Evolutionary conservation across 2,113 vertebrate genomes (phyloP).

Genomic region (Grammomys surdaster): DNA sequence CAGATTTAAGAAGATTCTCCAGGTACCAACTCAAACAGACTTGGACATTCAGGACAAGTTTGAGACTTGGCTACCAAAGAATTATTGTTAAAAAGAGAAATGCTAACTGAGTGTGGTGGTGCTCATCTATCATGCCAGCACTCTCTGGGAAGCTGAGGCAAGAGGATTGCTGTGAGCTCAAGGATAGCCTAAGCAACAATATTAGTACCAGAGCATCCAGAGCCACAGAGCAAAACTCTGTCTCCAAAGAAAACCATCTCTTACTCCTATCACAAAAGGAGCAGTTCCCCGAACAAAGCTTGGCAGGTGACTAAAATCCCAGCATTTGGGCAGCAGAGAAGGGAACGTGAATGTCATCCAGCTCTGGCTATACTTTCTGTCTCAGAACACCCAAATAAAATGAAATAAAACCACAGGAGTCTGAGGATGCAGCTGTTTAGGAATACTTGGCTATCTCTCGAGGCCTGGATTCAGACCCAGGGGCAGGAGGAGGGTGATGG

Average conservation of each 20-base stretch:
- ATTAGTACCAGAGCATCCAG: background rate
- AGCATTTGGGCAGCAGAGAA: background rate
- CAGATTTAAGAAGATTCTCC: background rate
- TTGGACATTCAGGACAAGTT: background rate
- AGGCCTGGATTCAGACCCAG: background rate
- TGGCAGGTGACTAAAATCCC: background rate
- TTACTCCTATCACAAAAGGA: background rate
- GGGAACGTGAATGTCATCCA: background rate
- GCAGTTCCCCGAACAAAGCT: background rate
- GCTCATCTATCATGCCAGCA: background rate
- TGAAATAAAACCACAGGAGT: background rate
- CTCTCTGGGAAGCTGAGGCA: background rate
- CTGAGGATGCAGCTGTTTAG: background rate
- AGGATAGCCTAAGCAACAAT: background rate
- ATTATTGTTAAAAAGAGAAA: background rate
- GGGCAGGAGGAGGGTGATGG: background rate
- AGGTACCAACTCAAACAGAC: background rate
- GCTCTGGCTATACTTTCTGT: background rate
- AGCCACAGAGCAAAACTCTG: background rate
- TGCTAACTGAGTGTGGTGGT: background rate
- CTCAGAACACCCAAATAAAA: background rate
- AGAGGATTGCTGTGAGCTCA: background rate
- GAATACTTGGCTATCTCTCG: too few species aligned
- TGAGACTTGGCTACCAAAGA: background rate
- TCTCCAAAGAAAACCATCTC: background rate